Percentiles rank a stretch among this genome's conserved stretches.
These are phyloP conservation scores for Chrysemys picta DNA, from an alignment of 2,113 vertebrate genomes.

Conservation along the genomic window DNA sequence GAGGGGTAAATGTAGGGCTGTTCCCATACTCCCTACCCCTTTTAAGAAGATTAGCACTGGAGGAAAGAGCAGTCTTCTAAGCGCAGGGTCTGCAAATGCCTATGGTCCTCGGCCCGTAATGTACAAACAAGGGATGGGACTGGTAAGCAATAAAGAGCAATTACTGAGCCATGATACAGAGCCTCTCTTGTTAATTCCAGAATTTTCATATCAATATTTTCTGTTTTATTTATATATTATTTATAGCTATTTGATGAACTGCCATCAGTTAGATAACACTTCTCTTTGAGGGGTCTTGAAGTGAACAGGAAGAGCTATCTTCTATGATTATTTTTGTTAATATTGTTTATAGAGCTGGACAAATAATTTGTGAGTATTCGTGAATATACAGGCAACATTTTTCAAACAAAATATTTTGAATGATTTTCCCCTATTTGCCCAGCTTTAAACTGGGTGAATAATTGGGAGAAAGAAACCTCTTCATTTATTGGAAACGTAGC, in stretches of 20 bases:
- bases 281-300: background rate
- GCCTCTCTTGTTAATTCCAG: background rate
- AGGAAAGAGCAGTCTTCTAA: background rate
- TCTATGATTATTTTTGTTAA: slow-evolving; percentile 59
- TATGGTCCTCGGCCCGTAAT: background rate
- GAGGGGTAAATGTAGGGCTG: background rate
- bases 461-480: slow-evolving; percentile 16
- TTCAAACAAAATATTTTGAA: slow-evolving; percentile 55
- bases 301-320: slow-evolving; percentile 34
- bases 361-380: slow-evolving; percentile 51
- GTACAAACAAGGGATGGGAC: background rate
- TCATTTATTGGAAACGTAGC: background rate
- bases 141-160: background rate
- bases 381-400: slow-evolving; percentile 50
- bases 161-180: rapidly evolving
- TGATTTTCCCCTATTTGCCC: slow-evolving; percentile 37
- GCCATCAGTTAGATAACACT: slow-evolving; percentile 39
- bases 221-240: slow-evolving; percentile 21
- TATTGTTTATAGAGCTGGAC: background rate
- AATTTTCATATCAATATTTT: background rate
- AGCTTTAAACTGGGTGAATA: slow-evolving; percentile 5
- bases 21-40: background rate
- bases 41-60: background rate
- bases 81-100: rapidly evolving
- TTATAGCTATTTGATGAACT: slow-evolving; percentile 37